Evolutionary conservation across 2,797 vertebrate species (phyloP), one percentile per base, ranked within the genome.

Genomic region (Brachymystax lenok): DNA sequence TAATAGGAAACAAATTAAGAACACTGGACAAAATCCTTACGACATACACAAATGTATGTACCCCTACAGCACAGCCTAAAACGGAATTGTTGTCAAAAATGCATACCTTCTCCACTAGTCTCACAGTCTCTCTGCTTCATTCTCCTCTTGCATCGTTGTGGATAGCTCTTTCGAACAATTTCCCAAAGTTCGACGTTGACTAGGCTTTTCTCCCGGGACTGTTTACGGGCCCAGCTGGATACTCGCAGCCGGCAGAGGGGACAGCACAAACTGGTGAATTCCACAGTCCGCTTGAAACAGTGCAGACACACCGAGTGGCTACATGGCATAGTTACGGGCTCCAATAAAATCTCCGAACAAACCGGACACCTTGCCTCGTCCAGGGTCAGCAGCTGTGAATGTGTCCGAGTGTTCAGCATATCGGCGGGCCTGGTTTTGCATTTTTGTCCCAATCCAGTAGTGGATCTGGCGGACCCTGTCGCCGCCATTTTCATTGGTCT

Each of bases 401-500:
- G 73, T 46, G 78, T 74, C 7, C 54, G 64, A 63, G 63, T 52
- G 28, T 74, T 56, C 27, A 51, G 16, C 61, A 69, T 24, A 35
- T 74, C 73, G n/a, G 73, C 71, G 24, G 70, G 67, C 35, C 63
- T 71, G 70, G 72, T 35, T 78, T 35, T 68, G 73, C 52, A 35
- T 76, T 74, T 14, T 82, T 78, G 66, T 21, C 74, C 77, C 76
- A 75, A 50, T 74, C 61, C 66, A 21, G 66, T 80, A 17, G 84
- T 78, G 75, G 79, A 81, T 51, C 88, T 80, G 79, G 86, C 87
- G 69, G 66, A 59, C 51, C 64, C 66, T 75, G 59, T 46, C 12
- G 72, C 28, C 93, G 94, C 93, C 93, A 94, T 93, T 90, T 94
- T 92, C 87, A 83, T 89, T 90, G 84, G 74, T 68, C 74, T 89